Evolutionary conservation across 1,140 invertebrate species (phyloP), one percentile per base, ranked within the genome.

Genomic region (Drosophila kohkoa): DNA sequence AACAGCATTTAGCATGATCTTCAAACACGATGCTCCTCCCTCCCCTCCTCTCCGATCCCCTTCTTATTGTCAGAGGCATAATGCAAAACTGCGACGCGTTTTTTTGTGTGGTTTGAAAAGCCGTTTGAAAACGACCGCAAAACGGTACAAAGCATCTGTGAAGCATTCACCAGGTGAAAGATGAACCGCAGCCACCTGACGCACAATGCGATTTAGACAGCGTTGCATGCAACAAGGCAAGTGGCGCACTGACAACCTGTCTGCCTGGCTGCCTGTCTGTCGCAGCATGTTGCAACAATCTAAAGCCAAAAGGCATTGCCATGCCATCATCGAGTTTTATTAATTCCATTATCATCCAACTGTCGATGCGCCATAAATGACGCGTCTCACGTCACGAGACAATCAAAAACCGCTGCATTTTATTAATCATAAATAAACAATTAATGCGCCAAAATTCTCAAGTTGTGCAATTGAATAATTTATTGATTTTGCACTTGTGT

Each of bases 91-190:
- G 46, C 57, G 43, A 41, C 49, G 66, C 59, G 11, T 58, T 67
- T 60, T 74, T 25, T 25, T 25, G 20, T 25, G 79, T 45, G 79
- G 68, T 67, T 59, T 70, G 38, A 74, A 68, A 16, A 16, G 52
- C 13, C 6, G 52, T 38, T 78, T 69, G 66, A 76, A 71, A 78
- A 82, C 35, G 8, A 76, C 75, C 79, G 59, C 70, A 78, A 54
- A 86, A 78, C 20, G 66, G 63, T 66, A 75, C 64, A 65, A 72
- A 60, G 82, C 77, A 76, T 68, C 71, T 65, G 71, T 57, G 76
- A 75, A 74, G 32, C 82, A 69, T 76, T 86, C 77, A 69, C 79
- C 79, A 82, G 79, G 82, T 86, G 82, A 87, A 87, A 86, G 82
- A 86, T 70, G 83, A 79, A 43, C 46, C 30, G n/a, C 41, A 66